Percentiles rank a stretch among this genome's conserved stretches.
Conservation (phyloP, 2,113 vertebrate species). For the Balaeniceps rex region DNA sequence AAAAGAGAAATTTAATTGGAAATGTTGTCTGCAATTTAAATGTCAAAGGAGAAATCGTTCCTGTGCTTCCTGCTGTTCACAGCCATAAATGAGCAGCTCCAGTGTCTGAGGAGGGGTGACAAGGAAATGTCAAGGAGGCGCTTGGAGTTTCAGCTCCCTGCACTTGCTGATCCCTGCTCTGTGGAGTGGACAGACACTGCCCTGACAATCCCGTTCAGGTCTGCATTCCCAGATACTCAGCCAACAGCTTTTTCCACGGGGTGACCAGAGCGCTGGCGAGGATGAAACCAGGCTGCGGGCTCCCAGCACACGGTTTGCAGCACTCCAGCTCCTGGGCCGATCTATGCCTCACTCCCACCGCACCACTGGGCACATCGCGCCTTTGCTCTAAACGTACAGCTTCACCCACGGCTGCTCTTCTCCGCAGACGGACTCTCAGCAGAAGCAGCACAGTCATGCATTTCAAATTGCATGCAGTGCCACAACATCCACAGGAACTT, state of each 20-base stretch:
- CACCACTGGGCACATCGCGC: rapidly evolving
- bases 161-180: neutral
- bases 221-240: neutral
- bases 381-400: neutral
- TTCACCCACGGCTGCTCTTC: neutral
- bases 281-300: neutral
- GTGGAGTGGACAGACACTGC: neutral
- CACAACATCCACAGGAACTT: neutral
- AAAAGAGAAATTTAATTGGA: neutral
- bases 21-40: conserved; percentile 7
- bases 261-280: neutral
- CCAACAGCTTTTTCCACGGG: neutral
- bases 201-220: neutral
- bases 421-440: neutral
- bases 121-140: neutral
- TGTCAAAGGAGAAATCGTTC: neutral
- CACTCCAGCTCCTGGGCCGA: neutral
- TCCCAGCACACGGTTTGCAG: neutral
- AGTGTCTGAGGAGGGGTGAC: neutral
- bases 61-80: neutral
- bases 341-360: neutral
- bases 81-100: neutral
- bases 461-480: neutral
- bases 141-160: neutral
- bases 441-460: neutral